Base-by-base conservation (phyloP, 1,140 invertebrate species). In the Trichonephila clavipes region DNA sequence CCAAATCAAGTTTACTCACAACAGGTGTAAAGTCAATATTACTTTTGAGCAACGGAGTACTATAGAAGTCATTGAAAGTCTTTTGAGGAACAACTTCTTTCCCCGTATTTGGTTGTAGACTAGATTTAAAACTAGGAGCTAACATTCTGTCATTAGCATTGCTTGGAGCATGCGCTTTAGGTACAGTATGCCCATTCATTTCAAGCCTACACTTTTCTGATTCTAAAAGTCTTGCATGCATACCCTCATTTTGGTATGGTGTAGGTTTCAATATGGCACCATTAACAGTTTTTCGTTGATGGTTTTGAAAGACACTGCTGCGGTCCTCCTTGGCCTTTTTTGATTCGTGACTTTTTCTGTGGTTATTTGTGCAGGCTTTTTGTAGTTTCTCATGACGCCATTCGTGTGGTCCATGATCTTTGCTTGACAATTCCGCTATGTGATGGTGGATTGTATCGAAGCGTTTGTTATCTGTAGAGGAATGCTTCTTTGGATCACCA, bases 241-340 rank as follows among this genome's bases (percentile, higher is more conserved):
- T 83, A 94, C 95, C 86, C 95, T 97, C 95, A 96, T 92, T 86
- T 16, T 85, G 81, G 72, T 82, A 90, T 0, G 77, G 69, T 14
- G 58, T 51, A 2, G 81, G 61, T 34, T 90, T 77, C 8, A 90
- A 82, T 6, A 90, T 28, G 34, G 90, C 90, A 24, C 90, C 77
- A 58, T 86, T 92, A 21, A 72, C 87, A 28, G 40, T 62, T 69
- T 88, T 90, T 3, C 89, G 44, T 34, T 81, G 89, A 8, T 90
- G 89, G 28, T 58, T 90, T 5, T 69, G 91, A 7, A 77, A 81
- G 18, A 90, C 8, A 40, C 34, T 77, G 72, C 34, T 77, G 18
- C 72, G 28, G 18, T 61, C 59, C 8, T 83, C 89, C 19, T 83
- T 61, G 40, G 51, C 16, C 12, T 92, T 92, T 14, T 92, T 92